Evolutionary conservation across 2,113 vertebrate genomes (phyloP).

Genomic region (Protomyctophum bolini): DNA sequence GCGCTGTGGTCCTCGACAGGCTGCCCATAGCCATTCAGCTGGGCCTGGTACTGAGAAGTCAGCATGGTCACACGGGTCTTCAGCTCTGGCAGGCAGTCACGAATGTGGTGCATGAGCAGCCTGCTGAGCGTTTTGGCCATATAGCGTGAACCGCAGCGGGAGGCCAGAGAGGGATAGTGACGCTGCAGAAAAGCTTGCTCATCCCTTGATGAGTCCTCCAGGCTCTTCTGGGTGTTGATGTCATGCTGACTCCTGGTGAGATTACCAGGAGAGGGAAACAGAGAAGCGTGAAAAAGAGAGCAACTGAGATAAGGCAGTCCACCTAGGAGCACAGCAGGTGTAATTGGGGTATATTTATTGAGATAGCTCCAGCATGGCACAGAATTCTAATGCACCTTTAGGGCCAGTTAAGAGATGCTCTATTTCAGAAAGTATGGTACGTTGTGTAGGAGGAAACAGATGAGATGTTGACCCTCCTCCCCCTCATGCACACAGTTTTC

Average conservation of each 20-base stretch:
- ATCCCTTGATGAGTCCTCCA: conserved; percentile 71
- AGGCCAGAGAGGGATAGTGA: conserved; percentile 81
- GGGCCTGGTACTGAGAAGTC: conserved; percentile 79
- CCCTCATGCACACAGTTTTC: too few species aligned
- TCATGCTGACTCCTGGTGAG: conserved; percentile 81
- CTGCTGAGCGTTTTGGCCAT: conserved; percentile 82
- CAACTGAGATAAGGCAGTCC: not conserved
- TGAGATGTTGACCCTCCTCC: not conserved
- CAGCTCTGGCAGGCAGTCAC: conserved; percentile 82
- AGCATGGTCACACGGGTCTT: conserved; percentile 80
- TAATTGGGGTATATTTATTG: not conserved
- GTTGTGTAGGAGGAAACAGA: not conserved
- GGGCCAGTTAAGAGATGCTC: not conserved
- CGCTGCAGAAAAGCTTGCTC: conserved; percentile 83
- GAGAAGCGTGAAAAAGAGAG: not conserved
- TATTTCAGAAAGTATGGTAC: not conserved
- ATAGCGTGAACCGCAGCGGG: conserved; percentile 76
- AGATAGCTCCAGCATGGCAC: not conserved
- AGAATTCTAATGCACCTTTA: not conserved
- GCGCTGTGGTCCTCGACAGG: conserved; percentile 83
- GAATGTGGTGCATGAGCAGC: conserved; percentile 83
- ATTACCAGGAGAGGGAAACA: conserved; percentile 4
- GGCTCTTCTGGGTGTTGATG: conserved; percentile 80
- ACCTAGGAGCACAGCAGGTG: not conserved
- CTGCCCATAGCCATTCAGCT: conserved; percentile 79